phyloP scores from a whole-genome alignment of 2,113 vertebrate species.

The Eonycteris spelaea region DNA sequence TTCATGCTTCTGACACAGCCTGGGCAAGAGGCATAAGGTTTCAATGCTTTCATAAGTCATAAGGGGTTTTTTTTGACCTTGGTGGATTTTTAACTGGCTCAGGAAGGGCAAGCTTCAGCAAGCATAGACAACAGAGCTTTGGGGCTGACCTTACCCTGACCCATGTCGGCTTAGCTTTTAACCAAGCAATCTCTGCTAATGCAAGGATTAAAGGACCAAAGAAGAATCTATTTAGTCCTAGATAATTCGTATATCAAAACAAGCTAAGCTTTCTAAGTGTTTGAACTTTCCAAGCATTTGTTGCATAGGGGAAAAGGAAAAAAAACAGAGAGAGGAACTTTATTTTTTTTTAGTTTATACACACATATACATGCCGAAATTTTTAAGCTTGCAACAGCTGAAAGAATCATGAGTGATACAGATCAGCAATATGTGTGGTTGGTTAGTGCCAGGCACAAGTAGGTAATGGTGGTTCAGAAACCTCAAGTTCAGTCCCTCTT shows the following conservation, averaged over 20 bases:
- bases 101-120: neutral
- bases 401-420: neutral
- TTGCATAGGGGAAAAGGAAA: neutral
- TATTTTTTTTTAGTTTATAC: neutral
- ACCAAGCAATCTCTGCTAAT: neutral
- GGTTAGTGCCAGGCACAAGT: neutral
- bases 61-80: neutral
- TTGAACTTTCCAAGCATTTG: neutral
- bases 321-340: too few species aligned
- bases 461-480: neutral
- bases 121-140: neutral
- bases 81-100: neutral
- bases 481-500: neutral
- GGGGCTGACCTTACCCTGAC: neutral
- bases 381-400: neutral
- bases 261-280: neutral
- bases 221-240: neutral
- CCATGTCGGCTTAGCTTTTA: neutral
- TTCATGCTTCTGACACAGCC: neutral
- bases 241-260: neutral
- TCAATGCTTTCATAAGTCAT: neutral
- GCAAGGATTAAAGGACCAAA: neutral
- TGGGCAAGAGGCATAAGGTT: neutral
- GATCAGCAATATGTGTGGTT: neutral
- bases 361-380: neutral